Base-by-base conservation (phyloP, 2,888 invertebrate species). In the Eupithecia dodoneata region DNA sequence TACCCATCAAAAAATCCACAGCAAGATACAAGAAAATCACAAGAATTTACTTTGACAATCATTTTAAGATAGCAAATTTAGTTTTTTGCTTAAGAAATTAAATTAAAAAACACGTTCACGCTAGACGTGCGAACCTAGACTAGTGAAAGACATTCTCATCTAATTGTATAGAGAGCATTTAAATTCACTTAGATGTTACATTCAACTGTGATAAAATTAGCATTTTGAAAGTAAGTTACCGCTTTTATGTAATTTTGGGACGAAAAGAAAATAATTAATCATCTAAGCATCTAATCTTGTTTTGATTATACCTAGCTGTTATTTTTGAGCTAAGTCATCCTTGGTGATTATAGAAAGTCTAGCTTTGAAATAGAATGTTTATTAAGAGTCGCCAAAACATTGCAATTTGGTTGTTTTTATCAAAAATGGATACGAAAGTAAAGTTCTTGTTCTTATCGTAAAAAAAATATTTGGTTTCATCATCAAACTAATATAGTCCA, bases 141-240 rank as follows among this genome's bases (percentile, higher is more conserved):
- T 81, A 72, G 77, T 77, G 75, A 81, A 79, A 80, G 78, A 74
- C 59, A 73, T 75, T 77, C 78, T 63, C 59, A 44, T 63, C 75
- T 45, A 76, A 73, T 55, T 65, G 72, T 71, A 76, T 44, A 72
- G 73, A 79, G 75, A 79, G 73, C 66, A 80, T 72, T 77, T 76
- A 76, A 79, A 81, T 79, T 77, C 74, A 73, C 73, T 76, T 75
- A 74, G 66, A 63, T 18, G 42, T 13, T 59, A 79, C 82, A 73
- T 82, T 82, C 82, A 79, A 78, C 66, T 80, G 73, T 76, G 9
- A 63, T 30, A 12, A 63, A 59, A 83, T 80, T 81, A 78, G 5
- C 78, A 81, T 80, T 81, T 76, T 81, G 81, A 84, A 84, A 84
- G 84, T 83, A 81, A 81, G 78, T 79, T 76, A 70, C 69, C 42